Evolutionary conservation across 2,113 vertebrate species (phyloP), one percentile per base, ranked within the genome.

Genomic region (Myiozetetes cayanensis): DNA sequence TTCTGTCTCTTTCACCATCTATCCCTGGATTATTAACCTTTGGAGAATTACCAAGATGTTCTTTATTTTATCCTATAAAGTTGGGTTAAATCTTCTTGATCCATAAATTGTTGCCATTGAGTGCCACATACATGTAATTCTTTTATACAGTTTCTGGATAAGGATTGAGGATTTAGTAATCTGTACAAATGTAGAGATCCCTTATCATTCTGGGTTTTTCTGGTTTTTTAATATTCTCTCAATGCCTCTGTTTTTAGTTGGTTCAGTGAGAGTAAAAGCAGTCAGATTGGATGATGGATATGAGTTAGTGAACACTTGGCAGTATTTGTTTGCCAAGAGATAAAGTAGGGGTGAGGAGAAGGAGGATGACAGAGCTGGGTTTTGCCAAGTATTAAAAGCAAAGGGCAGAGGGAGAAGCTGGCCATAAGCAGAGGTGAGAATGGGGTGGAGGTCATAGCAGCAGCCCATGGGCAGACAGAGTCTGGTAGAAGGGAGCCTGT

Each of bases 11-110:
- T 67, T 62, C 74, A 58, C 94, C 82, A 68, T 74, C 74, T 93
- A 90, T 91, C 47, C 59, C 79, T 96, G 81, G 70, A 84, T 95
- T 90, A 80, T 94, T 97, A 97, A 97, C 87, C 90, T 96, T 88
- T 53, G 71, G 46, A 92, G 66, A 93, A 93, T 94, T 90, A 90
- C 94, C 87, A 55, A 94, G 28, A 85, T 85, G 39, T 94, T 93
- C 75, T 89, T 96, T 66, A 79, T 93, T 95, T 90, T 85, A 85
- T 81, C 63, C 52, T 87, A 59, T 89, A 39, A 96, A 87, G 30
- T 90, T 95, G 33, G 59, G 77, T 84, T 96, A 94, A 96, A 88
- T 94, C 80, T 96, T 91, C 43, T 58, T 94, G 76, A 95, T 80
- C 89, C 73, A 84, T 55, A 88, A 95, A 66, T 89, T 76, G 68